Base-by-base conservation (phyloP, 1,140 invertebrate genomes). In the Pentalonia nigronervosa region DNA sequence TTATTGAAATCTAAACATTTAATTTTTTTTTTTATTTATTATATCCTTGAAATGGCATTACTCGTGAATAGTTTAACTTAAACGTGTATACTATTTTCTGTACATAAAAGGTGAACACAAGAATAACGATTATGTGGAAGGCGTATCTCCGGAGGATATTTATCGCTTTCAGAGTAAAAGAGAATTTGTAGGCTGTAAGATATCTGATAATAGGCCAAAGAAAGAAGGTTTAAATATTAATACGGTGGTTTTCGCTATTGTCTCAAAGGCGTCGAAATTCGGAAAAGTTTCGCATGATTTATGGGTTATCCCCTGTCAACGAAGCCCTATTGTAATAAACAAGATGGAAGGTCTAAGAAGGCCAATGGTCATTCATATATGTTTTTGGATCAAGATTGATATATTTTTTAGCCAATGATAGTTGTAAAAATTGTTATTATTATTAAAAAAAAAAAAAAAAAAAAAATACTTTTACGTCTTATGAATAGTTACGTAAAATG, bases 211-310 rank as follows among this genome's bases (percentile, higher is more conserved):
- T 93, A 50, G 91, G 81, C 48, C 81, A 84, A 86, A 30, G 81
- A 84, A 93, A 86, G 48, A 83, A 93, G 81, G 47, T 86, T 93
- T 93, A 93, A 93, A 93, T 93, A 93, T 93, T 93, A 86, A 93
- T 93, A 50, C 81, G 34, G 34, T 47, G 36, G 67, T 83, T 93
- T 84, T 36, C 91, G 91, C 81, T 56, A 86, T 86, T 93, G 91
- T 86, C 81, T 93, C 81, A 86, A 56, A 93, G 81, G 76, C 91
- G 91, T 53, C 48, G 67, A 93, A 93, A 93, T 56, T 53, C 48
- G 36, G 23, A 86, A 93, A 84, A 93, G 47, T 86, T 93, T 93
- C 91, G 48, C 67, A 93, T 93, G 91, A 93, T 93, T 93, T 93
- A 93, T 86, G 81, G 47, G n/a, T 86, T 86, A 56, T 56, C 81